Conservation (phyloP, 2,888 invertebrate genomes). For the Melitaea athalia region DNA sequence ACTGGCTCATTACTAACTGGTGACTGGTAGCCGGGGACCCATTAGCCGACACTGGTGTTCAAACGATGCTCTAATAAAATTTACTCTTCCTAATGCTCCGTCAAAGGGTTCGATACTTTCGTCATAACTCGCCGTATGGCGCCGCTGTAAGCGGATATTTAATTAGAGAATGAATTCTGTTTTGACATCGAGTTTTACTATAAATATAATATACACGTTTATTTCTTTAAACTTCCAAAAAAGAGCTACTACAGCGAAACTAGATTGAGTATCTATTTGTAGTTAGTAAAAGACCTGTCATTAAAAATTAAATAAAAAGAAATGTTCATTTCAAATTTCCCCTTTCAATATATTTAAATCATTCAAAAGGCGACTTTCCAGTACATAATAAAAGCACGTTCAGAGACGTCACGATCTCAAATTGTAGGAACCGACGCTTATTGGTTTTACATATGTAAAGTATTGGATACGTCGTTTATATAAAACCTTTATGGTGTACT, state of each 20-base stretch:
- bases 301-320: neutral
- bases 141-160: constrained; percentile 6
- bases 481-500: neutral
- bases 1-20: neutral
- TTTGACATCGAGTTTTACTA: neutral
- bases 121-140: constrained; percentile 22
- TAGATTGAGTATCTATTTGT: no score
- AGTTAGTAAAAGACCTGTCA: no score
- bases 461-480: neutral
- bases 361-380: constrained; percentile 15
- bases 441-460: constrained; percentile 22
- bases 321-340: constrained; percentile 15
- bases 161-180: constrained; percentile 9
- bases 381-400: constrained; percentile 24
- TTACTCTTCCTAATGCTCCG: constrained; percentile 37
- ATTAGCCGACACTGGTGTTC: constrained; percentile 36
- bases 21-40: constrained; percentile 22
- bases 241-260: neutral
- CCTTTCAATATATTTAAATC: constrained; percentile 2
- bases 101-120: constrained; percentile 40
- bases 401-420: constrained; percentile 13
- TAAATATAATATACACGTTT: neutral
- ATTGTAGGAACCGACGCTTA: constrained; percentile 16
- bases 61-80: constrained; percentile 43
- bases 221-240: neutral